These are phyloP conservation scores for Ceratina australensis DNA, from an alignment of 1,140 invertebrate genomes.

Conservation along the genomic window DNA sequence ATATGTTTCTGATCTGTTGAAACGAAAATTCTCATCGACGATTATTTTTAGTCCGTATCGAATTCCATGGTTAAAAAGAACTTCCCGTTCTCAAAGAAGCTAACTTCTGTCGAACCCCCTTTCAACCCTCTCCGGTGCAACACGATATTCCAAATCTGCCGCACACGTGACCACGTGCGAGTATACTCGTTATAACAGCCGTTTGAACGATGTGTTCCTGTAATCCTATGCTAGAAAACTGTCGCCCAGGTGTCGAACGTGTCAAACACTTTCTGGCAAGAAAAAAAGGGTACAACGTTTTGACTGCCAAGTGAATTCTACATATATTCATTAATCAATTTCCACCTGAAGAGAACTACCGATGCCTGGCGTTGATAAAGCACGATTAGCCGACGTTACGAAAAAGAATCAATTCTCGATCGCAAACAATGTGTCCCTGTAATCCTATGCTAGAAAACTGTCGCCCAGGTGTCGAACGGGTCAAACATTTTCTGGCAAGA, in stretches of 20 bases:
- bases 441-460: constrained; percentile 51
- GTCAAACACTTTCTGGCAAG: neutral
- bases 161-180: constrained; percentile 53
- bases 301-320: constrained; percentile 2
- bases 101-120: constrained; percentile 33
- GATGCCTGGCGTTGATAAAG: neutral
- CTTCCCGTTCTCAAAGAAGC: neutral
- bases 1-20: no score
- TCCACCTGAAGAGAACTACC: neutral
- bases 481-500: neutral
- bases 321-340: neutral
- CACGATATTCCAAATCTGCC: constrained; percentile 59
- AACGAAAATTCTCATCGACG: no score
- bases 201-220: constrained; percentile 62
- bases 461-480: constrained; percentile 18
- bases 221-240: constrained; percentile 53
- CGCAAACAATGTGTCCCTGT: constrained; percentile 63
- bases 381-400: constrained; percentile 38
- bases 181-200: constrained; percentile 44
- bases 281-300: neutral
- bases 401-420: constrained; percentile 13
- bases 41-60: constrained; percentile 5
- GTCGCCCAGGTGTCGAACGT: constrained; percentile 19
- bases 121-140: constrained; percentile 55
- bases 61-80: neutral